Evolutionary conservation across 2,113 vertebrate genomes (phyloP), one percentile per base, ranked within the genome.

Genomic region (Erythrolamprus reginae): DNA sequence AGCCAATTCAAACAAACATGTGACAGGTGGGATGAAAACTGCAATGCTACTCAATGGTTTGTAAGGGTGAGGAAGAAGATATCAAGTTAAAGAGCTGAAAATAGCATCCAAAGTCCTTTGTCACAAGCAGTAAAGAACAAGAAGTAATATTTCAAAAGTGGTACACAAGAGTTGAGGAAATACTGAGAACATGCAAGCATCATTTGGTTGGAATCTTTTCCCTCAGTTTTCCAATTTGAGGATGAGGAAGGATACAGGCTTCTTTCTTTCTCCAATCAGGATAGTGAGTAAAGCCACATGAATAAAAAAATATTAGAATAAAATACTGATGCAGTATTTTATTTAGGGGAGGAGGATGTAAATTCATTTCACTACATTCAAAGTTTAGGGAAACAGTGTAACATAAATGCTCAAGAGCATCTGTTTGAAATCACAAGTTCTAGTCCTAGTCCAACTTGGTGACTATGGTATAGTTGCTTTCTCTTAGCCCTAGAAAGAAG

Each of bases 291-390:
- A 70, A 33, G 13, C 61, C n/a, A 33, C 5, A 17, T 65, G 28
- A 70, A 28, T 13, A 65, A 33, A 15, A 28, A 61, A 65, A 70
- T n/a, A 70, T 33, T 70, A 70, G n/a, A 65, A 33, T 70, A 70
- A 70, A 70, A 70, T 33, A 33, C n/a, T 70, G n/a, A 70, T 70
- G 13, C 0, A 65, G 13, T 33, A 33, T 33, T 65, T 58, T n/a
- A 0, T 45, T 45, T 45, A 4, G 28, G 4, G 12, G 1, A 2
- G n/a, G n/a, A 1, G 4, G 12, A 12, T 15, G 13, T n/a, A 70
- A 70, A 70, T 70, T 33, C 15, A 33, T 70, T 70, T 5, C 61
- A 70, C 28, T 70, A 13, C 2, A 33, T 70, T 33, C 12, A 70
- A 70, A 70, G 5, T 70, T 33, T 70, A 70, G 56, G 24, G 3